Conservation (phyloP, 2,888 invertebrate genomes). For the Chesias legatella region DNA sequence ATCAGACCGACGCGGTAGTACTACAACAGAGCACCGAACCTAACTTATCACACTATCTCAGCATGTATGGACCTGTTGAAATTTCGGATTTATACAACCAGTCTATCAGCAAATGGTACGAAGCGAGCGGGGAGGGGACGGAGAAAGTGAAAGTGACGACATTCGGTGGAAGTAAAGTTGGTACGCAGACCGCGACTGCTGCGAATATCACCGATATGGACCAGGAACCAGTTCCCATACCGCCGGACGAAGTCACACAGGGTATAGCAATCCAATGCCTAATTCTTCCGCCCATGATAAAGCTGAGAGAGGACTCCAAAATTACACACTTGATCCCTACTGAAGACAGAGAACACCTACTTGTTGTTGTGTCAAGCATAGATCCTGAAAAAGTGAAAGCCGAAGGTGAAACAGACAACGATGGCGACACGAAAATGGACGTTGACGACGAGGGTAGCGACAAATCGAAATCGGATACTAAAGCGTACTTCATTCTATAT, state of each 20-base stretch:
- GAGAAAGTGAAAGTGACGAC: slow-evolving; percentile 63
- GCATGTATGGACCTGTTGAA: slow-evolving; percentile 71
- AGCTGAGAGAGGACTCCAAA: slow-evolving; percentile 70
- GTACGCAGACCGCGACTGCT: slow-evolving; percentile 59
- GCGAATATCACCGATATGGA: slow-evolving; percentile 75
- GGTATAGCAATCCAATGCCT: slow-evolving; percentile 81
- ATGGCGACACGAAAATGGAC: slow-evolving; percentile 70
- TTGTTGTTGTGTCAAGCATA: slow-evolving; percentile 79
- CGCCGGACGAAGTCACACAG: slow-evolving; percentile 63
- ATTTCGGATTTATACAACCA: slow-evolving; percentile 53
- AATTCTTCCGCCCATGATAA: slow-evolving; percentile 72
- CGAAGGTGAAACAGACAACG: slow-evolving; percentile 54
- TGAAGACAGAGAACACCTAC: slow-evolving; percentile 83
- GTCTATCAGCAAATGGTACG: slow-evolving; percentile 57
- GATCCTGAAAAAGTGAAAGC: slow-evolving; percentile 53
- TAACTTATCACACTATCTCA: slow-evolving; percentile 60
- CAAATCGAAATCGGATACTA: slow-evolving; percentile 50
- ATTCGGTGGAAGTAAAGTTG: slow-evolving; percentile 57
- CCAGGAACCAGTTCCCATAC: slow-evolving; percentile 55
- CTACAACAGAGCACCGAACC: slow-evolving; percentile 50
- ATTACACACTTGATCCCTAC: slow-evolving; percentile 85
- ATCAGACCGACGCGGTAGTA: slow-evolving; percentile 64
- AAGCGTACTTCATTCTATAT: slow-evolving; percentile 63
- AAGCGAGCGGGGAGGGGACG: slow-evolving; percentile 61
- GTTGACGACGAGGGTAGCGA: slow-evolving; percentile 59